Percentiles rank a stretch among this genome's conserved stretches.
Evolutionary conservation across 2,797 vertebrate species (phyloP).

Genomic region (Falco berigora): DNA sequence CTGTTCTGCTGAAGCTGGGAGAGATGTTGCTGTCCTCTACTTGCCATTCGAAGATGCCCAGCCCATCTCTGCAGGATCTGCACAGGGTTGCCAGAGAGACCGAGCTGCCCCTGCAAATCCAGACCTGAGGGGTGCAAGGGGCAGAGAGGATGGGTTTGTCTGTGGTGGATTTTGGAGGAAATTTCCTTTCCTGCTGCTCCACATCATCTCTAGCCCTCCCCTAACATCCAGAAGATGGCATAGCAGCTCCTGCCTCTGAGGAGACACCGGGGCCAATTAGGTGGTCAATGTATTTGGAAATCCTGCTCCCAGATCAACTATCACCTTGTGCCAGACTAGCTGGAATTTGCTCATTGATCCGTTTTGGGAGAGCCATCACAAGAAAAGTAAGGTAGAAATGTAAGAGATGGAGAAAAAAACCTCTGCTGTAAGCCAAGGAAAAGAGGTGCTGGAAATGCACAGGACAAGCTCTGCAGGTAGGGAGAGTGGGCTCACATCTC

Average conservation of each 20-base stretch:
- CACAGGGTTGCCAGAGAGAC: background rate
- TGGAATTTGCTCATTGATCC: background rate
- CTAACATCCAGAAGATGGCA: background rate
- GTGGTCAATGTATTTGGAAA: background rate
- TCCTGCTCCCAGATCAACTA: background rate
- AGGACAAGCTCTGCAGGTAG: background rate
- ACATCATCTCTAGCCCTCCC: background rate
- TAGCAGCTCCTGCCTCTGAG: background rate
- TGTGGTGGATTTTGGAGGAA: background rate
- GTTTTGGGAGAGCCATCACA: background rate
- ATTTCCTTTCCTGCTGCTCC: background rate
- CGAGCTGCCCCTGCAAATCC: background rate
- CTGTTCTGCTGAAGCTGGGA: background rate
- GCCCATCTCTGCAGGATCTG: background rate
- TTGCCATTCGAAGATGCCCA: background rate
- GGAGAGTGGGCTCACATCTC: background rate
- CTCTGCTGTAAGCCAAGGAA: background rate
- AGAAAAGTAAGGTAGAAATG: background rate
- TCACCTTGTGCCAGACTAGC: background rate
- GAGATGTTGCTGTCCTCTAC: background rate
- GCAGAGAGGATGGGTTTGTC: background rate
- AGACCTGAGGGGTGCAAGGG: background rate
- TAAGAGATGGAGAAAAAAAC: background rate
- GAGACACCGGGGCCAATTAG: background rate
- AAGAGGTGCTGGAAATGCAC: background rate